A percentile compares a stretch with the other conserved stretches of the same genome.
Evolutionary conservation across 2,888 invertebrate genomes (phyloP).

Genomic region (Cartodere bifasciata): DNA sequence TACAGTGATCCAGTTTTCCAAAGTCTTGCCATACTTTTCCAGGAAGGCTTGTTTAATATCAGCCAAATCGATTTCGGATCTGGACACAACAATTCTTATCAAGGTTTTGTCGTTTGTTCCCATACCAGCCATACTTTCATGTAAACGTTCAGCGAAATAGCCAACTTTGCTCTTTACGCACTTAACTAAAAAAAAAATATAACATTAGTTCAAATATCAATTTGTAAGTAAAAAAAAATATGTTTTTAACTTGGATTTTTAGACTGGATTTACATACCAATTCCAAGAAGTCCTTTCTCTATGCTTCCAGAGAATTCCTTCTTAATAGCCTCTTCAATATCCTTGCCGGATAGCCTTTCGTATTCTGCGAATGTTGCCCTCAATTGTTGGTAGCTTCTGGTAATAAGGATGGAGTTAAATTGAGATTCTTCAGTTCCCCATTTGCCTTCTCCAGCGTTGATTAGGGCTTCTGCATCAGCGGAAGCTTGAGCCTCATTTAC

Average conservation of each 20-base stretch:
- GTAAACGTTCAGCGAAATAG: slow-evolving; percentile 83
- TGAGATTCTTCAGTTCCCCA: slow-evolving; percentile 87
- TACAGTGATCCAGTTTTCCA: slow-evolving; percentile 80
- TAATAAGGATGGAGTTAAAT: slow-evolving; percentile 74
- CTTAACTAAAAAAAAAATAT: slow-evolving; percentile 55
- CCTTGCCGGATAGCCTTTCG: slow-evolving; percentile 66
- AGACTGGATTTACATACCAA: slow-evolving; percentile 47
- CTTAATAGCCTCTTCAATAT: slow-evolving; percentile 74
- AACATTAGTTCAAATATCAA: not conserved
- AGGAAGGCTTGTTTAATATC: slow-evolving; percentile 86
- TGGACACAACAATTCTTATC: slow-evolving; percentile 82
- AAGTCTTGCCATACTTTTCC: slow-evolving; percentile 64
- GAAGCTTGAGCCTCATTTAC: slow-evolving; percentile 70
- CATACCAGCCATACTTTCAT: slow-evolving; percentile 82
- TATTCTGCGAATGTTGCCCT: slow-evolving; percentile 76
- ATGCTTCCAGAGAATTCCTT: slow-evolving; percentile 81
- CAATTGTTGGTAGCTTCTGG: slow-evolving; percentile 81
- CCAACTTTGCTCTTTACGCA: slow-evolving; percentile 83
- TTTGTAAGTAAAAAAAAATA: no score
- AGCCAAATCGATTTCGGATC: slow-evolving; percentile 84
- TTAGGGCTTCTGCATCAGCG: slow-evolving; percentile 70
- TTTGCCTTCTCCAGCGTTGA: slow-evolving; percentile 66
- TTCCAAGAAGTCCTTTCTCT: slow-evolving; percentile 75
- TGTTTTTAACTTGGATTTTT: not conserved
- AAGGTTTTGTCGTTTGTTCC: slow-evolving; percentile 86